Evolutionary conservation across 2,888 invertebrate species (phyloP).

Genomic region (Cosmorhoe ocellata): DNA sequence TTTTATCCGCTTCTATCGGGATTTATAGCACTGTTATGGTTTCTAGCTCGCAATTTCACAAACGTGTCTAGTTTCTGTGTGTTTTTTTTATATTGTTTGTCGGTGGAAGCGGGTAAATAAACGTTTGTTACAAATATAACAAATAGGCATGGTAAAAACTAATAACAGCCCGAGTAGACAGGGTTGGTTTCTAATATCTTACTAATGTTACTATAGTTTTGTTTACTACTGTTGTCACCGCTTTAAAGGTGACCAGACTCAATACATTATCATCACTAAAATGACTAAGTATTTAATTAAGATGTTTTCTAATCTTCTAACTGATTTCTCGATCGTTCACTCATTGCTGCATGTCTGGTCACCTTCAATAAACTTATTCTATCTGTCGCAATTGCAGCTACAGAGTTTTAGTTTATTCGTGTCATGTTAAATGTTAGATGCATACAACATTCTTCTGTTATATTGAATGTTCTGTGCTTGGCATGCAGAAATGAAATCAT

Average conservation of each 20-base stretch:
- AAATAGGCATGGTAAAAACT: constrained; percentile 62
- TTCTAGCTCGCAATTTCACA: constrained; percentile 12
- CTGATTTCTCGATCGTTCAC: constrained; percentile 35
- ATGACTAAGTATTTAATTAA: too few species aligned
- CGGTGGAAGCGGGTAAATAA: constrained; percentile 29
- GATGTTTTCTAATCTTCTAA: constrained; percentile 26
- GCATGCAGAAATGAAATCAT: constrained; percentile 80
- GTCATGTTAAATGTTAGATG: constrained; percentile 57
- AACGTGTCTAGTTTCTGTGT: constrained; percentile 6
- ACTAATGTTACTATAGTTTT: constrained; percentile 49
- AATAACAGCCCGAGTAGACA: constrained; percentile 65
- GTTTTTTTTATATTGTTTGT: constrained; percentile 3
- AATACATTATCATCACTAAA: constrained; percentile 26
- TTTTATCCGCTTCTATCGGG: constrained; percentile 26
- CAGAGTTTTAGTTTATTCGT: constrained; percentile 54
- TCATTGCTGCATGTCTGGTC: constrained; percentile 82
- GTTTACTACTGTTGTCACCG: constrained; percentile 71
- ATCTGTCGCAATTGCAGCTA: constrained; percentile 57
- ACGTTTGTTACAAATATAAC: constrained; percentile 35
- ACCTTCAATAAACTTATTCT: constrained; percentile 61
- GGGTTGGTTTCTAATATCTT: constrained; percentile 60
- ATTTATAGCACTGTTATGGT: constrained; percentile 10
- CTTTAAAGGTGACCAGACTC: constrained; percentile 78
- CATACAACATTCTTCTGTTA: constrained; percentile 62
- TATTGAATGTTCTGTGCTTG: constrained; percentile 73